Conservation (phyloP, 2,888 invertebrate species). For the Agonum fuliginosum region DNA sequence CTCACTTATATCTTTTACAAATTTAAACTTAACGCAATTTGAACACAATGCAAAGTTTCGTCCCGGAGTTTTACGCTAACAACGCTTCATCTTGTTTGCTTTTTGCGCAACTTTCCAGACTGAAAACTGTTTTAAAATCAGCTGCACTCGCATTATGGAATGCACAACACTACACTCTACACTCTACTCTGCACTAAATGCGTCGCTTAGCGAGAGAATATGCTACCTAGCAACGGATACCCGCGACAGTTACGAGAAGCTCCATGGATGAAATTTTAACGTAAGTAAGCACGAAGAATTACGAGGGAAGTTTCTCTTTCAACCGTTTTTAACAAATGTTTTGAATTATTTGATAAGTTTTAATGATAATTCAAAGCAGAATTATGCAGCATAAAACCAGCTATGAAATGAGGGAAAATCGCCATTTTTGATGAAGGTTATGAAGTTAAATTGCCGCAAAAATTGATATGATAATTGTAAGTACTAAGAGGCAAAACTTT, state of each 20-base stretch:
- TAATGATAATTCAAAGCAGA: neutral
- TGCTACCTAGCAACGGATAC: slow-evolving; percentile 7
- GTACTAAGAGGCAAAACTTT: too few relatives aligned
- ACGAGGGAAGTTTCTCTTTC: neutral
- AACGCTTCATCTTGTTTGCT: slow-evolving; percentile 1
- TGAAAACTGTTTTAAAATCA: slow-evolving; percentile 46
- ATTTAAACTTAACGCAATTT: slow-evolving; percentile 43
- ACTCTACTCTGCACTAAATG: slow-evolving; percentile 14
- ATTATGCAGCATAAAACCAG: neutral
- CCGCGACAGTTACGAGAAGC: neutral
- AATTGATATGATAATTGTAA: too few relatives aligned
- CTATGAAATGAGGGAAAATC: neutral
- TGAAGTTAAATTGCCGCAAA: too few relatives aligned
- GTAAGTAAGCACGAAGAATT: neutral
- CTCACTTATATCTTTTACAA: slow-evolving; percentile 12
- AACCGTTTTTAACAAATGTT: neutral
- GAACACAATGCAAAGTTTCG: slow-evolving; percentile 5
- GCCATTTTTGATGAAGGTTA: too few relatives aligned
- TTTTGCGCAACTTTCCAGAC: slow-evolving; percentile 41
- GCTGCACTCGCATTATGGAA: slow-evolving; percentile 10
- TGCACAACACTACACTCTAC: slow-evolving; percentile 16
- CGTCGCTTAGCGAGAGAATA: slow-evolving; percentile 9
- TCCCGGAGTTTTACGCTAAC: neutral
- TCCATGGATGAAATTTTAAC: slow-evolving; percentile 16
- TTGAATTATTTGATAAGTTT: neutral